Evolutionary conservation across 2,888 invertebrate species (phyloP).

Genomic region (Synanthedon andrenaeformis): DNA sequence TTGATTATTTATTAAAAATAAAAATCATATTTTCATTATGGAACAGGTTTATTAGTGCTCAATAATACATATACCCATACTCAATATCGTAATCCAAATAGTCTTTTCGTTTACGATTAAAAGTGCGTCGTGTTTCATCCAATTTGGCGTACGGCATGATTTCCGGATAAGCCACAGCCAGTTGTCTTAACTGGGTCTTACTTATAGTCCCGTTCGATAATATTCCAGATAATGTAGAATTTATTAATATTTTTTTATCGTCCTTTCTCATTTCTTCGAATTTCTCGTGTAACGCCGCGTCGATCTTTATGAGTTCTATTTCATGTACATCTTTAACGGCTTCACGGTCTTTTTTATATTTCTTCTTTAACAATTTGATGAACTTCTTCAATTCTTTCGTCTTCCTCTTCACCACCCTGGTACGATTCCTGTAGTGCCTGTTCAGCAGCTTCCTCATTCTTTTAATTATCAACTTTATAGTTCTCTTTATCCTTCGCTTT

Average conservation of each 20-base stretch:
- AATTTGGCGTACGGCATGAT: conserved; percentile 16
- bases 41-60: conserved; percentile 8
- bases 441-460: conserved; percentile 40
- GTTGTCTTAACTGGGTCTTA: conserved; percentile 20
- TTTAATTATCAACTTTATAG: conserved; percentile 32
- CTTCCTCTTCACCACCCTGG: conserved; percentile 31
- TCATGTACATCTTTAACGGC: conserved; percentile 39
- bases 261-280: conserved; percentile 27
- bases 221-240: conserved; percentile 40
- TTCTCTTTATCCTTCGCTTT: conserved; percentile 36
- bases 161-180: conserved; percentile 41
- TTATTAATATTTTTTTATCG: conserved; percentile 32
- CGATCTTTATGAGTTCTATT: conserved; percentile 31
- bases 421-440: conserved; percentile 35
- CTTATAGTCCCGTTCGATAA: conserved; percentile 37
- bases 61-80: conserved; percentile 44
- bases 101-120: conserved; percentile 4
- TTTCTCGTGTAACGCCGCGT: conserved; percentile 21
- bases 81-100: conserved; percentile 44
- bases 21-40: too few relatives aligned
- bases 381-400: conserved; percentile 47
- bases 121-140: conserved; percentile 11
- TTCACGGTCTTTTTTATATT: conserved; percentile 39
- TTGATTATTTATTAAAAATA: too few relatives aligned
- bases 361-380: conserved; percentile 37